Evolutionary conservation across 2,888 invertebrate species (phyloP), one percentile per base, ranked within the genome.

Genomic region (Pyrocoelia pectoralis): DNA sequence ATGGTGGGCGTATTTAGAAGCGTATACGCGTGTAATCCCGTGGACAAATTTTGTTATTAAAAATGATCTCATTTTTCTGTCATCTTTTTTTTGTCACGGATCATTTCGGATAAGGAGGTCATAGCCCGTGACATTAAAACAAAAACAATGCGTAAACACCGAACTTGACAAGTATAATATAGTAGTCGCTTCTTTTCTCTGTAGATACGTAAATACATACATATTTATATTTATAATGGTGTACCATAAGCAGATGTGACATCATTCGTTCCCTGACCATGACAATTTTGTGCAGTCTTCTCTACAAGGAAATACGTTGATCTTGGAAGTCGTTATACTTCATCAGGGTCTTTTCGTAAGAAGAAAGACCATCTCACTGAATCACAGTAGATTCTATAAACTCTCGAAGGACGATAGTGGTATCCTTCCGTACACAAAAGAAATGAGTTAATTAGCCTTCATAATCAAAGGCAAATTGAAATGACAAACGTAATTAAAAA

Each of bases 61-160:
- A 65, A 65, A 52, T 65, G 65, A 65, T 65, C 65, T 65, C 65
- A 65, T 61, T 58, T 65, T 65, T 58, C 65, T 58, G 65, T 65
- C 65, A 61, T 65, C 61, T 52, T 65, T 65, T 46, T 24, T 65
- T 65, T 56, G 60, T 60, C 49, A 54, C 49, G 56, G 54, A 58
- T 63, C 64, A 52, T 53, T 52, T 43, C 28, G 64, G 59, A 60
- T 64, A 65, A 65, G 61, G 52, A 55, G 67, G 65, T 65, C 67
- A 49, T 54, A 65, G 62, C 58, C 67, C 65, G 67, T 61, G 54
- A 56, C 57, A 60, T 52, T 38, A 38, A 55, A 62, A 58, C 48
- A 65, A 64, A 46, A 62, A 66, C 49, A 63, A 59, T 52, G 60
- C 56, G 61, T 67, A 61, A 67, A 67, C 60, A 60, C 54, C 54